These are phyloP conservation scores for Sebastes alutus DNA, from an alignment of 2,797 vertebrate species.

Conservation along the genomic window DNA sequence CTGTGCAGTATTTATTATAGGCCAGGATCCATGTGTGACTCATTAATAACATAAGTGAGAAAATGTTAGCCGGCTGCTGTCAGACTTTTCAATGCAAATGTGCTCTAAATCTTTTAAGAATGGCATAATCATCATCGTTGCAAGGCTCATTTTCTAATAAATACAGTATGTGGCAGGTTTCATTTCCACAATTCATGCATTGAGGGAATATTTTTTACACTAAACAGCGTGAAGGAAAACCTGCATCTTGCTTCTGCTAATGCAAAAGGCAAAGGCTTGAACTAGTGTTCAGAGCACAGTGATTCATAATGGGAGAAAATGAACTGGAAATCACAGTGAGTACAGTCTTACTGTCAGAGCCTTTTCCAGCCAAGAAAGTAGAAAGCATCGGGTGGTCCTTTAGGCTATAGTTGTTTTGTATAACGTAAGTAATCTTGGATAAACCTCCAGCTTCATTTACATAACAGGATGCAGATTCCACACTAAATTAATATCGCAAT, in stretches of 20 bases:
- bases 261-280: constrained; percentile 8
- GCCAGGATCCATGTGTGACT: constrained; percentile 33
- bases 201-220: constrained; percentile 24
- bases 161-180: constrained; percentile 21
- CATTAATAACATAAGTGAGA: constrained; percentile 29
- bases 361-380: not conserved
- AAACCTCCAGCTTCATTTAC: not conserved
- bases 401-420: not conserved
- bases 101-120: constrained; percentile 34
- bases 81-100: constrained; percentile 32
- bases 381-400: not conserved
- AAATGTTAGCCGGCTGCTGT: constrained; percentile 18
- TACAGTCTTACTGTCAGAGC: constrained; percentile 7
- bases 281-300: not conserved
- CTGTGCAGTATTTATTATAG: constrained; percentile 14
- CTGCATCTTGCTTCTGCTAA: constrained; percentile 19
- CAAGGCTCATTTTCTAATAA: constrained; percentile 28
- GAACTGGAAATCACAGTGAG: constrained; percentile 17
- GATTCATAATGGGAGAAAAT: constrained; percentile 29
- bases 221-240: constrained; percentile 29
- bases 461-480: not conserved
- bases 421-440: not conserved
- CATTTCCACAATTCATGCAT: constrained; percentile 36
- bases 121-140: constrained; percentile 34
- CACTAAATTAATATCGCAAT: not conserved